Conservation (phyloP, 2,888 invertebrate species). For the Meandrusa payeni region DNA sequence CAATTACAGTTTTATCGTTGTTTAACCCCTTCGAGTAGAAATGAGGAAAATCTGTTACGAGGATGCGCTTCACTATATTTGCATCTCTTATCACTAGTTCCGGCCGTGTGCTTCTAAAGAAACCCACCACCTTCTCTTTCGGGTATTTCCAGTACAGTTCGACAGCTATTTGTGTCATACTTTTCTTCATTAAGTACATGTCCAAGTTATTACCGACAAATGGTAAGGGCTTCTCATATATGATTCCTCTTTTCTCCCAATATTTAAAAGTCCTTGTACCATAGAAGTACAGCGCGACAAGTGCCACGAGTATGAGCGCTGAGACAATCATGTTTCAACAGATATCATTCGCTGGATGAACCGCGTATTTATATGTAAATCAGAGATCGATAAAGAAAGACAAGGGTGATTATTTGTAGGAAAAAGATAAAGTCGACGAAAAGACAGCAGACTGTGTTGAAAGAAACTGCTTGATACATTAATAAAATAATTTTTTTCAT, state of each 20-base stretch:
- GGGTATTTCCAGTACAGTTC: too few species aligned
- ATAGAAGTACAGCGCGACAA: not conserved
- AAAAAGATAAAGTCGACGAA: too few species aligned
- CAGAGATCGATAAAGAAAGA: too few species aligned
- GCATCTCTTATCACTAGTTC: constrained; percentile 52
- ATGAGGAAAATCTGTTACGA: constrained; percentile 47
- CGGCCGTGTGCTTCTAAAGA: constrained; percentile 47
- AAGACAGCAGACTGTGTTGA: too few species aligned
- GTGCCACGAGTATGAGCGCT: not conserved
- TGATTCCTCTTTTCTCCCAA: constrained; percentile 26
- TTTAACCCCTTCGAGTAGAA: constrained; percentile 52
- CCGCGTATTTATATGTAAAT: too few species aligned
- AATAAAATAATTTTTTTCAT: too few species aligned
- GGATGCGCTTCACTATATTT: constrained; percentile 45
- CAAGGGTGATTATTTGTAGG: too few species aligned
- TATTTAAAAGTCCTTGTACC: not conserved
- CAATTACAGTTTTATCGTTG: constrained; percentile 36
- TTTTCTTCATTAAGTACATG: constrained; percentile 24
- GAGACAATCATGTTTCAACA: not conserved
- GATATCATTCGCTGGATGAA: too few species aligned
- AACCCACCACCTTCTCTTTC: constrained; percentile 53
- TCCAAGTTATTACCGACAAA: constrained; percentile 32
- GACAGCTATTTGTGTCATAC: constrained; percentile 10
- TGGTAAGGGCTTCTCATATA: constrained; percentile 31
- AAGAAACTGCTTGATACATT: too few species aligned